phyloP scores from a whole-genome alignment of 2,113 vertebrate genomes.

The Tretioscincus oriximinensis region DNA sequence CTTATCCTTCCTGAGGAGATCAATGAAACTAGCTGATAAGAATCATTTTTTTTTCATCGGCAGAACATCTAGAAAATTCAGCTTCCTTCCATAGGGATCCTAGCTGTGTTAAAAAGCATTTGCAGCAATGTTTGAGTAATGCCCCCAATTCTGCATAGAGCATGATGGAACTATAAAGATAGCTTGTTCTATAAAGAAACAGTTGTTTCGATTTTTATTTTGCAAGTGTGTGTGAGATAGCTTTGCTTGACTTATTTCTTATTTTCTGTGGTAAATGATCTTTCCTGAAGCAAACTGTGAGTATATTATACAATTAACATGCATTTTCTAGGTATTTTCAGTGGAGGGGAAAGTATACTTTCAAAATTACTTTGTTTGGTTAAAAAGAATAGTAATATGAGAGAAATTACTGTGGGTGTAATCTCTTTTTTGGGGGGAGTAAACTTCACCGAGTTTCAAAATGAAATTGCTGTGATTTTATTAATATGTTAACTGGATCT shows the following conservation, averaged over 20 bases:
- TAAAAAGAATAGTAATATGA: not conserved
- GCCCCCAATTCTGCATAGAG: not conserved
- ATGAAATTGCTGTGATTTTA: not conserved
- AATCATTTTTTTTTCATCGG: not conserved
- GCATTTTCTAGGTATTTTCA: not conserved
- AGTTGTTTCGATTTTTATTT: not conserved
- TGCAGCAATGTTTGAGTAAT: not conserved
- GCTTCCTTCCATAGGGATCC: not conserved
- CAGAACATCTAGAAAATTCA: not conserved
- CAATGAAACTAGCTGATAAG: not conserved
- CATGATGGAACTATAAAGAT: not conserved
- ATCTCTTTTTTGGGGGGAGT: not conserved
- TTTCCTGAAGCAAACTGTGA: not conserved
- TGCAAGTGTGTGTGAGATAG: no score
- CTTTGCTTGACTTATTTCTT: no score
- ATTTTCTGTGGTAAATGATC: not conserved
- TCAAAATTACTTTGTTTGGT: not conserved
- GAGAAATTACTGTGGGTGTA: not conserved
- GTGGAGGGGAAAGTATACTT: not conserved
- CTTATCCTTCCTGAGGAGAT: not conserved
- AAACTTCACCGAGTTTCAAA: not conserved
- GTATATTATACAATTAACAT: not conserved
- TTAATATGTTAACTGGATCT: not conserved
- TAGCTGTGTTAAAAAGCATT: not conserved
- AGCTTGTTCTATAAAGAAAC: not conserved